Evolutionary conservation across 2,797 vertebrate species (phyloP).

Genomic region (Calcarius lapponicus): DNA sequence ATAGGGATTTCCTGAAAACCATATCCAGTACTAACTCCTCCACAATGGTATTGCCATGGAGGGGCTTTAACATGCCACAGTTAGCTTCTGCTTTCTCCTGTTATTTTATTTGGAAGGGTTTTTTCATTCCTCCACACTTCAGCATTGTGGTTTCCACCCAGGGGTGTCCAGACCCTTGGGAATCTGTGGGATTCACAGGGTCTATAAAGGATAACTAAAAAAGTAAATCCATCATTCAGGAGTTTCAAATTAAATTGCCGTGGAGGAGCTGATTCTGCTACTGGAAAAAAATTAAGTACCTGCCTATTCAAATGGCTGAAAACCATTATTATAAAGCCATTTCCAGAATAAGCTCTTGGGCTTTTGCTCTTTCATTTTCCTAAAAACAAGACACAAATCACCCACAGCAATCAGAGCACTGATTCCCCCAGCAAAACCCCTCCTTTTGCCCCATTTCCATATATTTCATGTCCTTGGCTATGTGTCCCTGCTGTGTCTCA

Average conservation of each 20-base stretch:
- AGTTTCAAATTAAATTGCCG: constrained; percentile 4
- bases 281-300: background rate
- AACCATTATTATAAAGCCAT: background rate
- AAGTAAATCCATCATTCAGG: background rate
- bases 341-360: constrained; percentile 10
- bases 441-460: background rate
- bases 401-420: background rate
- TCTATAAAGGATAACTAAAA: background rate
- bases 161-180: too few species aligned
- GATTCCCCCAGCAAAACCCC: background rate
- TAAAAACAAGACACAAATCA: background rate
- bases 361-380: background rate
- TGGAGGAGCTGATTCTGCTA: background rate
- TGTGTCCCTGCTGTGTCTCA: background rate
- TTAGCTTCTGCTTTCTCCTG: background rate
- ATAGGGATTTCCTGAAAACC: background rate
- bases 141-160: background rate
- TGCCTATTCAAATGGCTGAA: background rate
- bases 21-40: background rate
- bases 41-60: background rate
- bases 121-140: background rate
- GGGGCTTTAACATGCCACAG: background rate
- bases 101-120: background rate
- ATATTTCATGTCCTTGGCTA: background rate
- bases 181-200: background rate